Evolutionary conservation across 2,888 invertebrate species (phyloP), one percentile per base, ranked within the genome.

Genomic region (Calameuta idolon): DNA sequence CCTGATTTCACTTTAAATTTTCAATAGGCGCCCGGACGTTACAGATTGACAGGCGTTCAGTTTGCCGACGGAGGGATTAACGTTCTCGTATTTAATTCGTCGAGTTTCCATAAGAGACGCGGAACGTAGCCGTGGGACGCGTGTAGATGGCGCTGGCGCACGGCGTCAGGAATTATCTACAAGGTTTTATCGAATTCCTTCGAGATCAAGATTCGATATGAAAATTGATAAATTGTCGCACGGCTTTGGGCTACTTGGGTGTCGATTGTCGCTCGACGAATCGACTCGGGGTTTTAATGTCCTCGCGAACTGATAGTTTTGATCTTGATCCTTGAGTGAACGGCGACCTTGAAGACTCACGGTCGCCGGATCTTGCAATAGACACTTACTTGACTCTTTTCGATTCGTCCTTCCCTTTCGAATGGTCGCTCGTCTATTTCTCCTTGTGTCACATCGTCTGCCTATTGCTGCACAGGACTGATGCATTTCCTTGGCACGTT

Each of bases 261-360:
- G 3, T 23, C 23, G 55, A 55, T 55, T 55, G 9, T 23, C 55
- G 23, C 9, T 55, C 55, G 23, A 55, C 2, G 9, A 55, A 55
- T 55, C 15, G 23, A 55, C 23, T 23, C 9, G 55, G 9, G 23
- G 9, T 23, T 23, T 55, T 55, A 23, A 23, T 23, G 23, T 15
- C 23, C 55, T 40, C 40, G 40, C 11, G 9, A n/a, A 73, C 73
- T 73, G 73, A 76, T 33, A 5, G 69, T 15, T 76, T 55, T n/a
- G 40, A 73, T 73, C 76, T 76, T 76, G 76, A 76, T 76, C 40
- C 34, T 73, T 37, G 69, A 69, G 77, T 77, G 77, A 77, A 77
- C 30, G 77, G 77, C 37, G 74, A 69, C 77, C 74, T 77, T 77
- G 77, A 74, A 23, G 23, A 31, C 71, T 71, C 71, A 71, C 23